Percentiles rank a stretch among this genome's conserved stretches.
phyloP scores from a whole-genome alignment of 2,888 invertebrate species.

The Omphaloscelis lunosa region DNA sequence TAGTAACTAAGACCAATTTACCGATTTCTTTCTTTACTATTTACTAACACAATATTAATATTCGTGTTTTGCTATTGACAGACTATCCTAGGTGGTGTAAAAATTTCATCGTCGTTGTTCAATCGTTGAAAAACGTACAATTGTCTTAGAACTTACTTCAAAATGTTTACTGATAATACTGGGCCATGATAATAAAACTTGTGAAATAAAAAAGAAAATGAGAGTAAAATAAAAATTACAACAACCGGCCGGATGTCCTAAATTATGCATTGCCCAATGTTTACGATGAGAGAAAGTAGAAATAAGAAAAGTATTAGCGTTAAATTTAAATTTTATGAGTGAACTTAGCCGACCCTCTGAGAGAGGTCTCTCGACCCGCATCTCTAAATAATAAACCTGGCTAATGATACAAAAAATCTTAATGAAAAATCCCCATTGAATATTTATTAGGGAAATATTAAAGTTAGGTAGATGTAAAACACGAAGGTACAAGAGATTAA shows the following conservation, averaged over 20 bases:
- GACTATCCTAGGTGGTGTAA: no score
- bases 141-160: not conserved
- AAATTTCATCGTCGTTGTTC: no score
- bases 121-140: not conserved
- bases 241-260: constrained; percentile 37
- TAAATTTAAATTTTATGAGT: constrained; percentile 79
- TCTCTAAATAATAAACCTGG: constrained; percentile 80
- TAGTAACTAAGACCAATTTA: not conserved
- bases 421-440: constrained; percentile 70
- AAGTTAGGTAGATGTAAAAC: constrained; percentile 62
- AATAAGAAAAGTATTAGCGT: constrained; percentile 74
- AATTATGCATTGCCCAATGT: constrained; percentile 67
- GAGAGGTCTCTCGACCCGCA: constrained; percentile 65
- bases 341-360: constrained; percentile 71
- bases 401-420: constrained; percentile 79
- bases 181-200: constrained; percentile 27
- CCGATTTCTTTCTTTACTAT: not conserved
- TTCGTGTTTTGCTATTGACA: not conserved
- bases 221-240: constrained; percentile 46
- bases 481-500: constrained; percentile 64
- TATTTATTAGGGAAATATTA: constrained; percentile 70
- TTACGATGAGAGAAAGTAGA: constrained; percentile 62
- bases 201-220: constrained; percentile 29
- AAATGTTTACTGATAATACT: not conserved
- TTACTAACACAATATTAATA: no score